phyloP scores from a whole-genome alignment of 1,140 invertebrate species.

The Oedothorax gibbosus region DNA sequence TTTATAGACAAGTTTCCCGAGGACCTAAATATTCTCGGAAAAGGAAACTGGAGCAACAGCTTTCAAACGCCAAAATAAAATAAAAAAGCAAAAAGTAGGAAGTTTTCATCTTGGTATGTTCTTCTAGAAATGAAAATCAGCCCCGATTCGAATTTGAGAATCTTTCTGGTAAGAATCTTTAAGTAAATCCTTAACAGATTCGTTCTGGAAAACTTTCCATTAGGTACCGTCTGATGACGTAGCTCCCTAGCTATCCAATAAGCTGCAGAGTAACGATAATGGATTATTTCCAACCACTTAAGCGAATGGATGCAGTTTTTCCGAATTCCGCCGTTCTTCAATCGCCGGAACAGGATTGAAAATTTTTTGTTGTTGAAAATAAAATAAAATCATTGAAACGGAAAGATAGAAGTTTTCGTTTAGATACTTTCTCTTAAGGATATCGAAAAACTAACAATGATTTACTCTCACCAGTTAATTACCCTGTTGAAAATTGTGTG shows the following conservation, averaged over 20 bases:
- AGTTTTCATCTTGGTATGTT: too few relatives aligned
- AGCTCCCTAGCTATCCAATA: slow-evolving; percentile 32
- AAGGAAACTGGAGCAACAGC: too few relatives aligned
- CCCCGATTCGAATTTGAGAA: not conserved
- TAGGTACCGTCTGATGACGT: slow-evolving; percentile 20
- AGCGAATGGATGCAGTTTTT: slow-evolving; percentile 38
- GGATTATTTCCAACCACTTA: slow-evolving; percentile 56
- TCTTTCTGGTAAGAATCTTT: not conserved
- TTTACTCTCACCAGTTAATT: too few relatives aligned
- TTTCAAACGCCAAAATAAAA: too few relatives aligned
- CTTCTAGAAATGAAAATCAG: slow-evolving; percentile 41
- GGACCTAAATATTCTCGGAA: too few relatives aligned
- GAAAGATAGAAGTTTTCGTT: slow-evolving; percentile 11
- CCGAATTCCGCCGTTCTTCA: not conserved
- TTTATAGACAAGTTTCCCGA: too few relatives aligned
- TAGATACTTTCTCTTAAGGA: not conserved
- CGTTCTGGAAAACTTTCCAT: slow-evolving; percentile 43
- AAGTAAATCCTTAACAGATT: not conserved
- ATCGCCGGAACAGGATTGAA: slow-evolving; percentile 9
- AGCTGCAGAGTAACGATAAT: slow-evolving; percentile 49
- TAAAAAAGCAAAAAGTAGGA: too few relatives aligned
- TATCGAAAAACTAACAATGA: too few relatives aligned
- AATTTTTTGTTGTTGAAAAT: not conserved
- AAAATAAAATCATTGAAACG: slow-evolving; percentile 10
- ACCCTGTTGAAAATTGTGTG: too few relatives aligned